Evolutionary conservation across 37 sponge, comb jelly and placozoan species (phyloP).

Genomic region (Chondrosia reniformis): DNA sequence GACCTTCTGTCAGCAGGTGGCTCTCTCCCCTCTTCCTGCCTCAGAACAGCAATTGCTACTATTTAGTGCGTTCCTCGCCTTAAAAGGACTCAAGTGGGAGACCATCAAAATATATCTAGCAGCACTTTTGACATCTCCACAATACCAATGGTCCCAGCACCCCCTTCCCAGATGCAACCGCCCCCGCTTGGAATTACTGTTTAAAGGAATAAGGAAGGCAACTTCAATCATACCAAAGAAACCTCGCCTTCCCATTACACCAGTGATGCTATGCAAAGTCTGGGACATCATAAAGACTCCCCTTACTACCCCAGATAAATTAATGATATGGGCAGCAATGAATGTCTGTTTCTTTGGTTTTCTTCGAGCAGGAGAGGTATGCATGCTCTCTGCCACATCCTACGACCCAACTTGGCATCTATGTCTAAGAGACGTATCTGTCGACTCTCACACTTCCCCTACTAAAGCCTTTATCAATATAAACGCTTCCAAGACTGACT

Average conservation of each 20-base stretch:
- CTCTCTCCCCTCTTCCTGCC: too few species aligned
- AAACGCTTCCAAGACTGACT: slow-evolving; percentile 32
- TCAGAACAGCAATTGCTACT: slow-evolving; percentile 28
- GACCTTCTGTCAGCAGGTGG: too few species aligned
- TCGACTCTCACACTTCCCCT: neutral
- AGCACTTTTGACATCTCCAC: slow-evolving; percentile 39
- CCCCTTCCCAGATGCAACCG: neutral
- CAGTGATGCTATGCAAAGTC: slow-evolving; percentile 14
- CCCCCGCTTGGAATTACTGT: slow-evolving; percentile 37
- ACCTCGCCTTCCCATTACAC: slow-evolving; percentile 42
- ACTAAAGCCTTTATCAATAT: neutral
- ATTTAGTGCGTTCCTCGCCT: slow-evolving; percentile 31
- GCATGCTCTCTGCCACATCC: neutral
- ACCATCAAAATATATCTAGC: slow-evolving; percentile 59
- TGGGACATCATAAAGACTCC: neutral
- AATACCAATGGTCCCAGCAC: slow-evolving; percentile 29
- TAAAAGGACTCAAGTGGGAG: slow-evolving; percentile 13
- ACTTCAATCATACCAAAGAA: neutral
- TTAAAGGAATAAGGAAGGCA: slow-evolving; percentile 26
- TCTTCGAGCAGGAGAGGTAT: slow-evolving; percentile 23
- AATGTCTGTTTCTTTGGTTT: slow-evolving; percentile 38
- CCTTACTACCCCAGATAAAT: neutral
- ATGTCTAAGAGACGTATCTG: neutral
- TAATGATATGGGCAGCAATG: slow-evolving; percentile 44
- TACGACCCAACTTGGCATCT: slow-evolving; percentile 16